These are phyloP conservation scores for Drosophila athabasca DNA, from an alignment of 1,140 invertebrate species.

Conservation along the genomic window DNA sequence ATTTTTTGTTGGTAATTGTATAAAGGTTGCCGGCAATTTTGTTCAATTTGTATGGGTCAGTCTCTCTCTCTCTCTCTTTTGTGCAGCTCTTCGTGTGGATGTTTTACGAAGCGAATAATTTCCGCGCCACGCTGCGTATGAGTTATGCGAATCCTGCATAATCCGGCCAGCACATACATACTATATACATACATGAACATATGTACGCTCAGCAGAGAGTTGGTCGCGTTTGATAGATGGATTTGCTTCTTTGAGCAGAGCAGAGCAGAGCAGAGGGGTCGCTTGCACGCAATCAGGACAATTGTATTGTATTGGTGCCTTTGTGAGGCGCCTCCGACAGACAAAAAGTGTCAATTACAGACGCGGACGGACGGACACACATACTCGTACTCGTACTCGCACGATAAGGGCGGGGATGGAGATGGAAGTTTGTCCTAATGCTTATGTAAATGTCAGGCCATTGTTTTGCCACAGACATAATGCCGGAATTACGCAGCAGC, in stretches of 20 bases:
- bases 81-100: conserved; percentile 28
- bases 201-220: background rate
- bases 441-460: conserved; percentile 71
- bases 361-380: conserved; percentile 30
- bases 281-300: conserved; percentile 51
- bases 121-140: conserved; percentile 44
- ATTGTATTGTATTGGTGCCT: conserved; percentile 69
- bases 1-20: conserved; percentile 54
- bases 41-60: conserved; percentile 67
- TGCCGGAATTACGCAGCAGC: conserved; percentile 59
- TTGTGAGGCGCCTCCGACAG: conserved; percentile 27
- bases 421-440: conserved; percentile 38
- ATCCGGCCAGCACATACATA: conserved; percentile 24
- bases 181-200: background rate
- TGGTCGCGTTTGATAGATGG: conserved; percentile 33
- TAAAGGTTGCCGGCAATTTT: conserved; percentile 69
- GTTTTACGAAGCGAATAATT: conserved; percentile 50
- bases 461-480: conserved; percentile 68
- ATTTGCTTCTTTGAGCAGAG: conserved; percentile 30
- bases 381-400: background rate
- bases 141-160: conserved; percentile 57
- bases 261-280: conserved; percentile 6
- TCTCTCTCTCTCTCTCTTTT: conserved; percentile 56
- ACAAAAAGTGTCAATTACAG: conserved; percentile 73
- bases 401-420: background rate